phyloP scores from a whole-genome alignment of 2,113 vertebrate species.

The Myotis davidii region DNA sequence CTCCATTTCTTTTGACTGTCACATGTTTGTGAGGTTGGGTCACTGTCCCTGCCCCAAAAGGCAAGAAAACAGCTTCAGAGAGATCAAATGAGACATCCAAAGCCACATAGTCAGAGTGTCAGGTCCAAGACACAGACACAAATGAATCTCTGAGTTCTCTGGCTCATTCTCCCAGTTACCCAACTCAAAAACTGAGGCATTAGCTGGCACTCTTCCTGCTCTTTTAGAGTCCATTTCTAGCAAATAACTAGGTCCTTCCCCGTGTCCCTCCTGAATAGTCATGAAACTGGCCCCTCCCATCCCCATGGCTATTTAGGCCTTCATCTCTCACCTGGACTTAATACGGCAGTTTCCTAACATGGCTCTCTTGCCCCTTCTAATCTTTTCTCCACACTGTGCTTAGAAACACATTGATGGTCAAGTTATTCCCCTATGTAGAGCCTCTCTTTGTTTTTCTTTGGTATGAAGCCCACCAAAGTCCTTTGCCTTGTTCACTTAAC shows the following conservation, averaged over 20 bases:
- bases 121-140: not conserved
- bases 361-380: too few relatives aligned
- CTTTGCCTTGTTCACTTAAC: not conserved
- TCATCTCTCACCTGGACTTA: not conserved
- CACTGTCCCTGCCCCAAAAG: not conserved
- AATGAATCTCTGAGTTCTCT: not conserved
- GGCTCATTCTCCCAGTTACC: not conserved
- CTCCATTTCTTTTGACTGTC: not conserved
- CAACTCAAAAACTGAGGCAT: not conserved
- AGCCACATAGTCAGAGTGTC: not conserved
- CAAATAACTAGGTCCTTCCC: not conserved
- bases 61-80: not conserved
- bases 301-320: fast-evolving
- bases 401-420: not conserved
- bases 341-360: not conserved
- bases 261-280: not conserved
- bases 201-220: not conserved
- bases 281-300: too few relatives aligned
- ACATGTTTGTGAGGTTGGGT: not conserved
- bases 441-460: not conserved
- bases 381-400: not conserved
- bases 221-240: not conserved
- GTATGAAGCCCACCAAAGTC: too few relatives aligned
- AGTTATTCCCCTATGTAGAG: not conserved
- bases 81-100: not conserved